Evolutionary conservation across 1,140 invertebrate species (phyloP).

Genomic region (Bicyclus anynana): DNA sequence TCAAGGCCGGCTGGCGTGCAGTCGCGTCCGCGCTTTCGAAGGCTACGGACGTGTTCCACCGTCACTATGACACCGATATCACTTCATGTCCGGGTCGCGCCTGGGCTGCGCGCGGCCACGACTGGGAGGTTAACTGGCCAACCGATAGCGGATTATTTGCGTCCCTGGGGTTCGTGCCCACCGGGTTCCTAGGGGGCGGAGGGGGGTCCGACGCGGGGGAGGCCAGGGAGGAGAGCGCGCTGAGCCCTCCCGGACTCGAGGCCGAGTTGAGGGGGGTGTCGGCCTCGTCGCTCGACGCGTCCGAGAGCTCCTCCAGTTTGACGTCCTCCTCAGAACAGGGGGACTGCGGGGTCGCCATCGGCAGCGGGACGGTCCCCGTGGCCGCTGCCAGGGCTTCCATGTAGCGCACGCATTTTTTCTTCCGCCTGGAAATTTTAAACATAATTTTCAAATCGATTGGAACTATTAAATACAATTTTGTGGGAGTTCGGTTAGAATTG

Average conservation of each 20-base stretch:
- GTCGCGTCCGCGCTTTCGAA: constrained; percentile 27
- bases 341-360: constrained; percentile 49
- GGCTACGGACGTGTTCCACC: constrained; percentile 28
- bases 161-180: constrained; percentile 93
- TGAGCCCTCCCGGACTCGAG: constrained; percentile 87
- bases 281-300: constrained; percentile 85
- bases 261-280: constrained; percentile 81
- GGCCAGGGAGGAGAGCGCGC: constrained; percentile 87
- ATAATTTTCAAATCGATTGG: too few relatives aligned
- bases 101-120: constrained; percentile 57
- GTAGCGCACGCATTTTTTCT: constrained; percentile 99
- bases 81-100: constrained; percentile 57
- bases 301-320: constrained; percentile 82
- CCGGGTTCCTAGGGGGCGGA: constrained; percentile 83
- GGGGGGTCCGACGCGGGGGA: constrained; percentile 84
- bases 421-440: constrained; percentile 86
- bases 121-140: constrained; percentile 87
- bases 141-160: constrained; percentile 94
- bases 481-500: too few relatives aligned
- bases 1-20: constrained; percentile 18
- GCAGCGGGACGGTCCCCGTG: constrained; percentile 79
- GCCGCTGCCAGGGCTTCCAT: constrained; percentile 86
- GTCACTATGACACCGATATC: constrained; percentile 73
- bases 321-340: constrained; percentile 84
- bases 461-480: too few relatives aligned